Conservation (phyloP, 2,113 vertebrate species). For the Casuarius casuarius region DNA sequence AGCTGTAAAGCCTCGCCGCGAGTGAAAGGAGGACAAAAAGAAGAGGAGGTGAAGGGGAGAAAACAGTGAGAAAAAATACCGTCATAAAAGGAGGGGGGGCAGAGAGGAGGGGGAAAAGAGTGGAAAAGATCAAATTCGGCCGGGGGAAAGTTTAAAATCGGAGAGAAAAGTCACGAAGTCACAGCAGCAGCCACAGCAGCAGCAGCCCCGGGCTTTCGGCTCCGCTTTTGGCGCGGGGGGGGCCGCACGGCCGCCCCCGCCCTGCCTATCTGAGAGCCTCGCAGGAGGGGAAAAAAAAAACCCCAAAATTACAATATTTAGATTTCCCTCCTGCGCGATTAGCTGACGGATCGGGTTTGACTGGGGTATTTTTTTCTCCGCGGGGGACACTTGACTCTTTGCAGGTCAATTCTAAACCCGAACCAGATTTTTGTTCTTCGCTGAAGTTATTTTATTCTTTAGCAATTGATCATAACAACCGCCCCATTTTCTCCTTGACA, state of each 20-base stretch:
- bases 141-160: constrained; percentile 41
- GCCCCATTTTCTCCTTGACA: not conserved
- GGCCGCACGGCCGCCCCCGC: not conserved
- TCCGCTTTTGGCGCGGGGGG: not conserved
- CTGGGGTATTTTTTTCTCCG: not conserved
- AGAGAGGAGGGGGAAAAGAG: not conserved
- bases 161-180: not conserved
- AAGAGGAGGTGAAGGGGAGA: constrained; percentile 16
- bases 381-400: not conserved
- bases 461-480: not conserved
- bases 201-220: not conserved
- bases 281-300: not conserved
- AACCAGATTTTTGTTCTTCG: not conserved
- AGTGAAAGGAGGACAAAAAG: constrained; percentile 35
- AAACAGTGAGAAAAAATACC: constrained; percentile 10
- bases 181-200: not conserved
- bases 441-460: not conserved
- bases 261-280: not conserved
- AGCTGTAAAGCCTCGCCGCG: constrained; percentile 49
- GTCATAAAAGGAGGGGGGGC: not conserved
- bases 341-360: not conserved
- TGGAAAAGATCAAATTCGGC: constrained; percentile 30
- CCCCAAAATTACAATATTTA: not conserved
- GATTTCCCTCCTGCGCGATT: not conserved
- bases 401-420: not conserved